Evolutionary conservation across 2,113 vertebrate genomes (phyloP).

Genomic region (Glaucomys volans): DNA sequence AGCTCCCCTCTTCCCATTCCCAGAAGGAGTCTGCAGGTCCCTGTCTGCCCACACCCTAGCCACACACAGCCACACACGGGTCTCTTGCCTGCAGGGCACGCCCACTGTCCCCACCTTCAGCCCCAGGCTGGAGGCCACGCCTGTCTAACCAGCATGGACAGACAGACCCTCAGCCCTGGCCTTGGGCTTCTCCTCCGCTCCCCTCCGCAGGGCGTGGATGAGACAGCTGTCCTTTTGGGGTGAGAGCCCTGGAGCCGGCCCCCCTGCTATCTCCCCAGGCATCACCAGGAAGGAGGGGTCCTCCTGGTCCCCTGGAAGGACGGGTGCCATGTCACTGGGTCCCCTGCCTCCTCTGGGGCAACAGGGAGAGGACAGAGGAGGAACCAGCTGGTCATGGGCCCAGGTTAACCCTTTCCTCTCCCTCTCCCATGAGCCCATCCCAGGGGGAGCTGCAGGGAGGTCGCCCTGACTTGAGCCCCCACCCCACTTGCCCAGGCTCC

Average conservation of each 20-base stretch:
- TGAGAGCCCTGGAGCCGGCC: neutral
- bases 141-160: neutral
- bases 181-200: neutral
- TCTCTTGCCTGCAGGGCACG: no score
- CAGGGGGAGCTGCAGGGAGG: neutral
- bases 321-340: neutral
- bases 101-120: neutral
- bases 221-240: neutral
- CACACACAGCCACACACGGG: neutral
- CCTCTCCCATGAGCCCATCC: accelerated
- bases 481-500: neutral
- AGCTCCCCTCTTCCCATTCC: neutral
- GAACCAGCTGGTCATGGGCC: neutral
- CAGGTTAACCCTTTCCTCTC: no score
- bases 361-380: neutral
- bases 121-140: no score
- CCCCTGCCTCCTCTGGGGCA: neutral
- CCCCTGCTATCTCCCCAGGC: neutral
- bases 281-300: neutral
- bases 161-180: neutral
- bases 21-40: neutral
- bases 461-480: neutral
- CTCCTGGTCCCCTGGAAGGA: neutral
- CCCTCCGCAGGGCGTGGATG: neutral
- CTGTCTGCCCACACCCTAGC: neutral